Conservation (phyloP, 2,797 vertebrate genomes). For the Amniataba percoides region DNA sequence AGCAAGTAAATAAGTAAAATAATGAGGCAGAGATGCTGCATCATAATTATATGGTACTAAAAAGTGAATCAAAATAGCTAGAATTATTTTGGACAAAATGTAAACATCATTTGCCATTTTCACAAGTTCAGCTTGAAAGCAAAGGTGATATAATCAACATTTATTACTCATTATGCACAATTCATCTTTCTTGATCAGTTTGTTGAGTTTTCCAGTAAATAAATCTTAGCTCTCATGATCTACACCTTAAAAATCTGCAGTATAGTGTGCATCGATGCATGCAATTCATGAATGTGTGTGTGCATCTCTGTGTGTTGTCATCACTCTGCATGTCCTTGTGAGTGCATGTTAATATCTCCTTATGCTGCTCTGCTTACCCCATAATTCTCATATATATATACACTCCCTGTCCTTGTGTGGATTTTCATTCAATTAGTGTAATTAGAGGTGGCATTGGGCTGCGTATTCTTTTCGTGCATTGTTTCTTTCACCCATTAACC, state of each 20-base stretch:
- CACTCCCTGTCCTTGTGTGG: constrained; percentile 25
- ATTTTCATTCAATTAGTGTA: constrained; percentile 50
- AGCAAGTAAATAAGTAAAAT: too few relatives aligned
- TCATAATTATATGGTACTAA: too few relatives aligned
- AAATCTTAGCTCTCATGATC: background rate
- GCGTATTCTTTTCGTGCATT: constrained; percentile 14
- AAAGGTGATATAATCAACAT: background rate
- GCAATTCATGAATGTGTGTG: background rate
- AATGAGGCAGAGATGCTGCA: too few relatives aligned
- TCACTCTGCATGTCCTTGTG: constrained; percentile 11
- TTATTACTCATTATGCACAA: background rate
- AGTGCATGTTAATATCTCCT: constrained; percentile 16
- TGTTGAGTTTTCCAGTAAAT: background rate
- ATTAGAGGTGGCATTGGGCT: constrained; percentile 30
- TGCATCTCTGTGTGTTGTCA: background rate
- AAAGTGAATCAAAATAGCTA: too few relatives aligned
- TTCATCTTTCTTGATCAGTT: background rate
- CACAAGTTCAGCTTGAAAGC: background rate
- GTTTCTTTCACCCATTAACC: constrained; percentile 36
- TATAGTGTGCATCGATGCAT: background rate
- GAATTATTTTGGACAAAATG: too few relatives aligned
- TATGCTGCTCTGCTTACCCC: constrained; percentile 8
- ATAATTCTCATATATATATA: constrained; percentile 22
- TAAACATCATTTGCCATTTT: background rate
- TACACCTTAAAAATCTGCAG: background rate